Evolutionary conservation across 1,140 invertebrate genomes (phyloP).

Genomic region (Heliconius congener): DNA sequence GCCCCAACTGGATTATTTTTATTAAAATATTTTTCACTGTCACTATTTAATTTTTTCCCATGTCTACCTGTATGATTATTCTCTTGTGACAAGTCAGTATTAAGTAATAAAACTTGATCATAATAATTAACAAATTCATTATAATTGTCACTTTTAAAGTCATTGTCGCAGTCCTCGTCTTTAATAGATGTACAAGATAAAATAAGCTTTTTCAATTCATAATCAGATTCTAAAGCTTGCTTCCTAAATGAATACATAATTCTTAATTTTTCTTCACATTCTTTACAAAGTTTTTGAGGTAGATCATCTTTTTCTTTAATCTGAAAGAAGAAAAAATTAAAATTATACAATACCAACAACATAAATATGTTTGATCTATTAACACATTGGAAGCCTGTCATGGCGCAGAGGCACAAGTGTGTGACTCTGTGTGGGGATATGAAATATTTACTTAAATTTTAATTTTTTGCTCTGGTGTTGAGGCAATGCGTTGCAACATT

Average conservation of each 20-base stretch:
- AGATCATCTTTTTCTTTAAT: constrained; percentile 68
- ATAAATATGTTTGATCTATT: no score
- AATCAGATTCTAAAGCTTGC: constrained; percentile 58
- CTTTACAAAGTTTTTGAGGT: constrained; percentile 70
- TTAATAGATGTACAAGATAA: constrained; percentile 40
- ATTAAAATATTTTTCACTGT: neutral
- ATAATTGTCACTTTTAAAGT: constrained; percentile 43
- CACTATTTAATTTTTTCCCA: neutral
- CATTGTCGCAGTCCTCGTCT: constrained; percentile 48
- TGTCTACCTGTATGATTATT: constrained; percentile 20
- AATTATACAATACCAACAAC: neutral
- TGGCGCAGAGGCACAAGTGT: no score
- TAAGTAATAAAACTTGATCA: constrained; percentile 36
- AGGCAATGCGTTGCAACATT: no score
- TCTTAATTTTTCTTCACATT: constrained; percentile 63
- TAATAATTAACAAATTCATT: constrained; percentile 25
- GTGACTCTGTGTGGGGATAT: no score
- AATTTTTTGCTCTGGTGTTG: no score
- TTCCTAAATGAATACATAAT: constrained; percentile 62
- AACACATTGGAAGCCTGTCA: no score
- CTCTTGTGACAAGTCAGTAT: constrained; percentile 11
- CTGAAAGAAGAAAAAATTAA: constrained; percentile 48
- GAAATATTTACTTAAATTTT: no score
- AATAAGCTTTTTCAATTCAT: constrained; percentile 59
- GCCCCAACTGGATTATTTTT: neutral